phyloP scores from a whole-genome alignment of 1,140 invertebrate genomes.

The Calephelis nemesis region DNA sequence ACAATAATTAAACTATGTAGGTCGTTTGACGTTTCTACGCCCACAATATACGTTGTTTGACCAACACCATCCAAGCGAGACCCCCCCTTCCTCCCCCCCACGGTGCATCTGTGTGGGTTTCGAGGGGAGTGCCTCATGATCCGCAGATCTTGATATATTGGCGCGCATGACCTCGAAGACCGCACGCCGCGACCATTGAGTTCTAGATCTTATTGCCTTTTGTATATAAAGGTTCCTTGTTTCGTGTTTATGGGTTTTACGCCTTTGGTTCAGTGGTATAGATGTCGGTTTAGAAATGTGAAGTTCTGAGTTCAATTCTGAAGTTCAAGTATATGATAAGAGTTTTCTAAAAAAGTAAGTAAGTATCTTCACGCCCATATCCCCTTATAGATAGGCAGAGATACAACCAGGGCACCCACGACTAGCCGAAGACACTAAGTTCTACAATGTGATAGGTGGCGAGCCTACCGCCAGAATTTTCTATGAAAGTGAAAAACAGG shows the following conservation, averaged over 20 bases:
- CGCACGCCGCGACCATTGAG: conserved; percentile 1
- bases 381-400: no score
- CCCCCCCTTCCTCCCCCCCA: neutral
- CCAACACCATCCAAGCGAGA: neutral
- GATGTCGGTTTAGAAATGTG: no score
- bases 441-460: no score
- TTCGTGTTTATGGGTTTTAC: conserved; percentile 4
- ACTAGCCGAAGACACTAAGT: no score
- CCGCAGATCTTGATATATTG: conserved; percentile 12
- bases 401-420: no score
- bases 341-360: no score
- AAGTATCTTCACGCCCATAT: no score
- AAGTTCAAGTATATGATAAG: no score
- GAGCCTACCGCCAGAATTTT: no score
- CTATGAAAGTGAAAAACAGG: no score
- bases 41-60: conserved; percentile 34
- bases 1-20: conserved; percentile 63
- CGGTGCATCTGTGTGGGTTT: neutral
- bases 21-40: conserved; percentile 41
- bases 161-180: conserved; percentile 10
- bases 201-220: conserved; percentile 10
- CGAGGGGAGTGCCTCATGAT: conserved; percentile 3
- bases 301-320: no score
- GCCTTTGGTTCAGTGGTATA: no score
- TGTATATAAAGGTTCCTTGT: conserved; percentile 1